Base-by-base conservation (phyloP, 2,113 vertebrate genomes). In the Struthidea cinerea region DNA sequence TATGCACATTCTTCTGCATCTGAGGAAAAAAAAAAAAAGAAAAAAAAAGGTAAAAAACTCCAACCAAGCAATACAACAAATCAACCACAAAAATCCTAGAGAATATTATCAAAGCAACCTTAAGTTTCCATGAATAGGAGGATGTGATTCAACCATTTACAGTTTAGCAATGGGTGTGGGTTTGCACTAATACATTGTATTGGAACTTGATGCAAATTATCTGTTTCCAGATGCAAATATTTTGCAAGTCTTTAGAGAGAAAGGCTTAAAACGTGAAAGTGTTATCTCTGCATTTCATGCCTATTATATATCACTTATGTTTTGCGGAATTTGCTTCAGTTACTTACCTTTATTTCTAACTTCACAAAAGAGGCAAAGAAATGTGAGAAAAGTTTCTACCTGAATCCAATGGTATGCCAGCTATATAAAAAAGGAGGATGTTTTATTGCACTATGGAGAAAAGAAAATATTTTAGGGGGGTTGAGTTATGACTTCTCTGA, bases 271-370 rank as follows among this genome's bases (percentile, higher is more conserved):
- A 96, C 82, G 24, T 71, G 71, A 52, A 91, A 35, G 44, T 82
- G 74, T 80, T 97, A 95, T 95, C 94, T 94, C 57, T 46, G 37
- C 53, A 60, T 95, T 97, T 96, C 88, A 74, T 90, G 41, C 57
- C 18, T 96, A 23, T 14, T 15, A 22, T 82, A n/a, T 39, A 79
- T 30, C 44, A 95, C 37, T 75, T 74, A 32, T 32, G 23, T 90
- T 95, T 85, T 91, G 28, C 86, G 13, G 47, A 95, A 96, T 96
- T 95, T 88, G 41, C 53, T 94, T 86, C 50, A 56, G 79, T 91
- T 89, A 91, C 46, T 97, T 84, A 67, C 79, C 84, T 93, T 95
- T 79, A 95, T 93, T 96, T 95, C 47, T 75, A 74, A 89, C 10
- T 6, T 91, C 32, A 77, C 47, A 70, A 87, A 94, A 85, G 12